A percentile compares a stretch with the other conserved stretches of the same genome.
Conservation (phyloP, 1,140 invertebrate genomes). For the Achatina immaculata region DNA sequence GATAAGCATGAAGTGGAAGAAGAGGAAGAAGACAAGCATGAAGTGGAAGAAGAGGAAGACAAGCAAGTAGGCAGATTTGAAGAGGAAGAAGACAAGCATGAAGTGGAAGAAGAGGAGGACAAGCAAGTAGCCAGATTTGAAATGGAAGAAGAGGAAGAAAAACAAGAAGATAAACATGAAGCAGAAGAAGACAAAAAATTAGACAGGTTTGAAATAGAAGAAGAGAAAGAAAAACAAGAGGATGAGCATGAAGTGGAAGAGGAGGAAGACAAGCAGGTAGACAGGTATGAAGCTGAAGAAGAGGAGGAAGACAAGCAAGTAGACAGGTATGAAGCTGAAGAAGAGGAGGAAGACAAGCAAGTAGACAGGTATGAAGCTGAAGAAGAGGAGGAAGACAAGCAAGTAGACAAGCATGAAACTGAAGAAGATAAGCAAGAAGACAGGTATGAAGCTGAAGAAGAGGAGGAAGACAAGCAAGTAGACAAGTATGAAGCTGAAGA, state of each 20-base stretch:
- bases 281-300: neutral
- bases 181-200: neutral
- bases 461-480: neutral
- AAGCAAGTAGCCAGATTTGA: neutral
- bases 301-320: neutral
- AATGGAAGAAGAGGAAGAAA: neutral
- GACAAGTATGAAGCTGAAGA: neutral
- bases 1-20: neutral
- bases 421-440: too few relatives aligned
- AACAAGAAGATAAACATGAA: neutral
- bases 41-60: neutral
- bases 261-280: neutral
- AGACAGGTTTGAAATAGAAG: neutral
- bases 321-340: slow-evolving; percentile 4
- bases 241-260: neutral
- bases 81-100: neutral
- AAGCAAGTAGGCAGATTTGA: too few relatives aligned
- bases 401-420: neutral
- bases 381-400: slow-evolving; percentile 3
- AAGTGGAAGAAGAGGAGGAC: neutral
- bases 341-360: slow-evolving; percentile 25
- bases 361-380: neutral
- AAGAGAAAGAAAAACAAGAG: neutral
- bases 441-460: neutral
- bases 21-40: neutral